phyloP scores from a whole-genome alignment of 2,888 invertebrate species.

The Meiosimyza platycephala region DNA sequence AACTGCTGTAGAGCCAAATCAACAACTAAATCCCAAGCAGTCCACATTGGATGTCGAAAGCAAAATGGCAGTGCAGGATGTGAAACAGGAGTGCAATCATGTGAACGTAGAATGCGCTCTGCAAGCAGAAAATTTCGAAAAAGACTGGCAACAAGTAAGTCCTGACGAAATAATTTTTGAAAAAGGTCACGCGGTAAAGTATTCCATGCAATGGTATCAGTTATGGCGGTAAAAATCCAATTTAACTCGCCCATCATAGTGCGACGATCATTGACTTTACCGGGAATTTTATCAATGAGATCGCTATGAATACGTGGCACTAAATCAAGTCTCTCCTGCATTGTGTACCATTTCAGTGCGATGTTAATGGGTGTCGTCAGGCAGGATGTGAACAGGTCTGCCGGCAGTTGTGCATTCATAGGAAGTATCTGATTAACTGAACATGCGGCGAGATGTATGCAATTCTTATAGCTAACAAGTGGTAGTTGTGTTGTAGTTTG shows the following conservation, averaged over 20 bases:
- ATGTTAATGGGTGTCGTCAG: conserved; percentile 98
- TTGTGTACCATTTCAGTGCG: conserved; percentile 93
- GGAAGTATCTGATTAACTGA: conserved; percentile 93
- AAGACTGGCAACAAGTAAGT: conserved; percentile 96
- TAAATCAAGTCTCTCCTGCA: conserved; percentile 82
- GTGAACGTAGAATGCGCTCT: conserved; percentile 93
- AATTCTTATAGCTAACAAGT: conserved; percentile 79
- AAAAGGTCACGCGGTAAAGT: conserved; percentile 93
- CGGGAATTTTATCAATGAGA: conserved; percentile 96
- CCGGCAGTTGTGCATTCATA: conserved; percentile 97
- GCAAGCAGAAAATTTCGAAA: conserved; percentile 97
- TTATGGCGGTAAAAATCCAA: conserved; percentile 99
- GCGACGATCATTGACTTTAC: conserved; percentile 91
- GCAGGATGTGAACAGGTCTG: conserved; percentile 97
- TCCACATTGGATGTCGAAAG: conserved; percentile 92
- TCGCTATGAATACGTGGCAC: conserved; percentile 86
- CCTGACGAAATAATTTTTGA: conserved; percentile 96
- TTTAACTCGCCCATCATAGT: conserved; percentile 99
- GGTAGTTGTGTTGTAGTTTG: conserved; percentile 39
- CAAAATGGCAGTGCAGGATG: conserved; percentile 92
- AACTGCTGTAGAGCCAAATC: conserved; percentile 94
- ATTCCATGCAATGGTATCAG: conserved; percentile 99
- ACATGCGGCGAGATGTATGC: conserved; percentile 97
- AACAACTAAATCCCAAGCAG: conserved; percentile 97
- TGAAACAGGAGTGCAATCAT: conserved; percentile 97